Conservation (phyloP, 1,140 invertebrate species). For the Pinna nobilis region DNA sequence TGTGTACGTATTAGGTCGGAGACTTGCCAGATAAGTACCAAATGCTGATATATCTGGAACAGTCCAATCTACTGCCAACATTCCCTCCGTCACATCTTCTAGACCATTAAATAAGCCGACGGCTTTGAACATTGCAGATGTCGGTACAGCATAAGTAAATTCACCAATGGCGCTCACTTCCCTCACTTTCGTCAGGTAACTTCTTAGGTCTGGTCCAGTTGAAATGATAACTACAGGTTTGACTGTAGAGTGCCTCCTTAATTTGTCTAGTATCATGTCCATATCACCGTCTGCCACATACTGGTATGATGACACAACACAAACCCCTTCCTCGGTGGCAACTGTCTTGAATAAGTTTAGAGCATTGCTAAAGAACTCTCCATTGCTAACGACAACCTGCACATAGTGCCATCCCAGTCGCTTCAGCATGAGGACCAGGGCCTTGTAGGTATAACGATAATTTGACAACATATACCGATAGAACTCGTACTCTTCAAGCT, state of each 20-base stretch:
- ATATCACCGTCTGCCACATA: slow-evolving; percentile 16
- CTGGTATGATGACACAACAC: slow-evolving; percentile 58
- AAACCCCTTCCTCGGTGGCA: slow-evolving; percentile 66
- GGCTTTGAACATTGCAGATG: no score
- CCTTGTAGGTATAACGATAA: slow-evolving; percentile 78
- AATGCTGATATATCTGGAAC: slow-evolving; percentile 50
- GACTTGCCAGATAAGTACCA: slow-evolving; percentile 43
- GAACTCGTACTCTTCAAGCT: slow-evolving; percentile 58
- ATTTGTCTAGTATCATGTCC: slow-evolving; percentile 43
- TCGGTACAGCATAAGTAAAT: slow-evolving; percentile 53
- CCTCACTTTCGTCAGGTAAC: slow-evolving; percentile 50
- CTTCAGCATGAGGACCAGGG: slow-evolving; percentile 76
- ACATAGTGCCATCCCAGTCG: slow-evolving; percentile 60
- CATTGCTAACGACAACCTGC: slow-evolving; percentile 50
- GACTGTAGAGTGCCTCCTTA: slow-evolving; percentile 45
- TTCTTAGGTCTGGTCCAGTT: slow-evolving; percentile 21
- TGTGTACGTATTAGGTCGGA: slow-evolving; percentile 41
- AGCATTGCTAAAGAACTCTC: slow-evolving; percentile 44
- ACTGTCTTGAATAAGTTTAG: slow-evolving; percentile 48
- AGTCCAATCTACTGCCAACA: slow-evolving; percentile 50
- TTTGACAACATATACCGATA: slow-evolving; percentile 33
- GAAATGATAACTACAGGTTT: slow-evolving; percentile 55
- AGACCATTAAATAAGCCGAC: slow-evolving; percentile 42
- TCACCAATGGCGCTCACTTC: slow-evolving; percentile 28
- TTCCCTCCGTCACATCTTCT: slow-evolving; percentile 51